Percentiles rank a stretch among this genome's conserved stretches.
These are phyloP conservation scores for Aradus depressus DNA, from an alignment of 2,888 invertebrate species.

Conservation along the genomic window DNA sequence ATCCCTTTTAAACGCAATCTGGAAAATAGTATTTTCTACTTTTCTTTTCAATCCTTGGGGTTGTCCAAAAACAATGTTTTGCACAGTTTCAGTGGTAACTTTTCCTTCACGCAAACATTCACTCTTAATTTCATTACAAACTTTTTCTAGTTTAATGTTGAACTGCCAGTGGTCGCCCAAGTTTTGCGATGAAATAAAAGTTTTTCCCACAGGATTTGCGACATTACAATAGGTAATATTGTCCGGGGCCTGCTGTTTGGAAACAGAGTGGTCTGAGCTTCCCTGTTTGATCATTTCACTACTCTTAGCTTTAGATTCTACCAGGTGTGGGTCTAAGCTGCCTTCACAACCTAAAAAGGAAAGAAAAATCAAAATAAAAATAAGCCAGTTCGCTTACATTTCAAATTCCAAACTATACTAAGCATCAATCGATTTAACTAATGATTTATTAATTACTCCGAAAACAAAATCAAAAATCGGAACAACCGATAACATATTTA, in stretches of 20 bases:
- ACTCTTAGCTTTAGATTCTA: no score
- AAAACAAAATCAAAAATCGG: no score
- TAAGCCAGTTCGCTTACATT: no score
- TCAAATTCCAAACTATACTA: no score
- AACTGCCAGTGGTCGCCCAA: slow-evolving; percentile 22
- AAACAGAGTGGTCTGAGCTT: no score
- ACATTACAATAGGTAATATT: slow-evolving; percentile 1
- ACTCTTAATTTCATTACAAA: slow-evolving; percentile 16
- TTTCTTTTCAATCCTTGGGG: slow-evolving; percentile 24
- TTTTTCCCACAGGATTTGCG: slow-evolving; percentile 3
- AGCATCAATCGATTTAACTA: no score
- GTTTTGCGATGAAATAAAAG: not conserved
- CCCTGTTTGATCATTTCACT: no score
- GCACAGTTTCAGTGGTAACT: slow-evolving; percentile 6
- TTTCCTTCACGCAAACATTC: slow-evolving; percentile 9
- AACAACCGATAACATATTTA: no score
- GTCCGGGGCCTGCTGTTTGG: slow-evolving; percentile 1
- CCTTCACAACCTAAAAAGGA: no score
- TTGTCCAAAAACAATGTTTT: slow-evolving; percentile 10
- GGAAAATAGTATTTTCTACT: slow-evolving; percentile 29
- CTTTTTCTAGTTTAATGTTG: slow-evolving; percentile 16
- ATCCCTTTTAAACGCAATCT: slow-evolving; percentile 28
- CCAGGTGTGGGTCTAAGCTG: no score
- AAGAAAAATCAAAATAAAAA: no score
- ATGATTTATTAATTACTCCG: no score